Conservation (phyloP, 2,113 vertebrate genomes). For the Serinus canaria region DNA sequence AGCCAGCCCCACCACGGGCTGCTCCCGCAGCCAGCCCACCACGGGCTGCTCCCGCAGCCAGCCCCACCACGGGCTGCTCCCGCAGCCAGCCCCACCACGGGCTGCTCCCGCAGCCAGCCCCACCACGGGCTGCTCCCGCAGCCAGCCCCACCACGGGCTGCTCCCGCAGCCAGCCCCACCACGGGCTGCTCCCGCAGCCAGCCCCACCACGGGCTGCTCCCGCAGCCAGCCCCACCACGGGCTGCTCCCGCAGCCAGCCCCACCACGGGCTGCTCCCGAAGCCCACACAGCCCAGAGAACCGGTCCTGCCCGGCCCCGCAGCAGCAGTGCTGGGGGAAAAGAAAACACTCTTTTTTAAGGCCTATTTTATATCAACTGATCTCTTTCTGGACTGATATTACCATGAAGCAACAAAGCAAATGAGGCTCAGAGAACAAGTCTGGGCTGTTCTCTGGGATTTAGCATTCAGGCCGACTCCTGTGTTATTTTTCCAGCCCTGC, state of each 20-base stretch:
- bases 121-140: neutral
- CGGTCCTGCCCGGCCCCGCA: rapidly evolving
- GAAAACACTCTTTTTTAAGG: neutral
- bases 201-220: neutral
- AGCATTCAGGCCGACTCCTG: neutral
- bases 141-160: neutral
- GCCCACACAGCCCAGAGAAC: neutral
- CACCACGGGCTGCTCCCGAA: neutral
- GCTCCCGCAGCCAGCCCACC: too few relatives aligned
- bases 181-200: neutral
- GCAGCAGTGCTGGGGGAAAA: rapidly evolving
- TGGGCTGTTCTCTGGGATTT: neutral
- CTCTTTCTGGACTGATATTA: neutral
- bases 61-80: neutral
- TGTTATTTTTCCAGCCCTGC: neutral
- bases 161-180: neutral
- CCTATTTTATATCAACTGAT: neutral
- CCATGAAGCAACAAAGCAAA: neutral
- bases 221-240: neutral
- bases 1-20: neutral
- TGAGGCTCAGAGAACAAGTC: conserved; percentile 16
- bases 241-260: neutral
- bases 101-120: neutral
- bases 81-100: neutral
- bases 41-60: neutral